phyloP scores from a whole-genome alignment of 1,140 invertebrate species.

The Camponotus pennsylvanicus region DNA sequence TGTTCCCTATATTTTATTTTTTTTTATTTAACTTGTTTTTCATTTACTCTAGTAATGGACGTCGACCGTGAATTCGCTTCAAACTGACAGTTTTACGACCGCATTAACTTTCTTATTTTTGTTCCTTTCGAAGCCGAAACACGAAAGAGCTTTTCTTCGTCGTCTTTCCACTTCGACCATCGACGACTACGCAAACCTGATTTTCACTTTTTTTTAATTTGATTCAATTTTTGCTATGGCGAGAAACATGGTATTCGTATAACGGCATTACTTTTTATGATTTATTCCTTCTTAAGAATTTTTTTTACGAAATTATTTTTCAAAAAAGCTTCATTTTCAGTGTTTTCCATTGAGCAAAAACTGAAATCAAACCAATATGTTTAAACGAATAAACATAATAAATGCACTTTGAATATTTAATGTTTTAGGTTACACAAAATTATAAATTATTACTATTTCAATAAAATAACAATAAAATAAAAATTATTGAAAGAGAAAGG shows the following conservation, averaged over 20 bases:
- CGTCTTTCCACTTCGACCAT: constrained; percentile 22
- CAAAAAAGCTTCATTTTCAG: neutral
- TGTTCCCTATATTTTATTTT: neutral
- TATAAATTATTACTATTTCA: neutral
- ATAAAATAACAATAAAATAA: constrained; percentile 1
- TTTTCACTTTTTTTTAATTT: constrained; percentile 50
- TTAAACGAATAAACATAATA: neutral
- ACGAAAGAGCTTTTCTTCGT: constrained; percentile 67
- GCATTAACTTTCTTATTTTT: constrained; percentile 64
- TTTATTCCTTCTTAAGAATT: constrained; percentile 13
- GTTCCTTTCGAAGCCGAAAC: constrained; percentile 41
- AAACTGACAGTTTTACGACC: constrained; percentile 71
- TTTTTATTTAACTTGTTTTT: constrained; percentile 25
- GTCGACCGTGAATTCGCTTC: constrained; percentile 64
- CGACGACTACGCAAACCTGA: constrained; percentile 36
- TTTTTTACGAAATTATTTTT: neutral
- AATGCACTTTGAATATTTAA: constrained; percentile 1
- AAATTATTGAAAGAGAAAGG: neutral
- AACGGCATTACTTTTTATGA: constrained; percentile 48
- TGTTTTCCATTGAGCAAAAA: neutral
- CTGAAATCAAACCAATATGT: neutral
- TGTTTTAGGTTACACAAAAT: neutral
- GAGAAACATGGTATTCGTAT: constrained; percentile 28
- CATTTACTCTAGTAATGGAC: constrained; percentile 34
- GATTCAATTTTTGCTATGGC: constrained; percentile 41